Evolutionary conservation across 2,113 vertebrate genomes (phyloP).

Genomic region (Malaclemys terrapin): DNA sequence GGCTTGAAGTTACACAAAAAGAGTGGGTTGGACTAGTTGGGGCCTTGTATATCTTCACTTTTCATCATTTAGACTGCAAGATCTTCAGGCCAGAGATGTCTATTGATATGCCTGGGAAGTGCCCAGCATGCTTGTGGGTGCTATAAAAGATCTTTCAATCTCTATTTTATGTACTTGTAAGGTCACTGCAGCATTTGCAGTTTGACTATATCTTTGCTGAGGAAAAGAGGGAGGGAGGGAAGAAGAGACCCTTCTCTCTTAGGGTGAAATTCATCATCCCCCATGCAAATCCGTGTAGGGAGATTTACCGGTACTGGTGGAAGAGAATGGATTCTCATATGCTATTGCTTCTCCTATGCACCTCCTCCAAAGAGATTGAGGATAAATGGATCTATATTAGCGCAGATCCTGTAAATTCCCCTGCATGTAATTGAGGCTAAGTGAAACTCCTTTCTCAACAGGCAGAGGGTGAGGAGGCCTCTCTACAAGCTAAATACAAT

Average conservation of each 20-base stretch:
- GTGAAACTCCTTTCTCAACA: background rate
- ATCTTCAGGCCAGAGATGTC: background rate
- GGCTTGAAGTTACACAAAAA: background rate
- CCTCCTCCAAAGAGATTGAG: background rate
- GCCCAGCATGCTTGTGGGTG: background rate
- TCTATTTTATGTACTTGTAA: background rate
- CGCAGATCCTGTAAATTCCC: background rate
- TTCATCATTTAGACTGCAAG: background rate
- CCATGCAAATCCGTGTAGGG: background rate
- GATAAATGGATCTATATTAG: background rate
- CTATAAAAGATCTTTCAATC: background rate
- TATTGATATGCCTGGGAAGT: background rate
- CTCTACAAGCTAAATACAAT: background rate
- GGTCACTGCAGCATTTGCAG: background rate
- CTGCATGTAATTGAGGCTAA: background rate
- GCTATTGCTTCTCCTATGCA: background rate
- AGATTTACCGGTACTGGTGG: background rate
- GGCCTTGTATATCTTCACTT: background rate
- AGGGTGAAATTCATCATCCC: background rate
- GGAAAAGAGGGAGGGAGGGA: background rate
- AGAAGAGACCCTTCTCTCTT: background rate
- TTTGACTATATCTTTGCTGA: background rate
- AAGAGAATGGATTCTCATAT: background rate
- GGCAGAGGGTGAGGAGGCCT: background rate
- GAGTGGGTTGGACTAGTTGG: background rate